phyloP scores from a whole-genome alignment of 2,888 invertebrate genomes.

The Oligia strigilis region DNA sequence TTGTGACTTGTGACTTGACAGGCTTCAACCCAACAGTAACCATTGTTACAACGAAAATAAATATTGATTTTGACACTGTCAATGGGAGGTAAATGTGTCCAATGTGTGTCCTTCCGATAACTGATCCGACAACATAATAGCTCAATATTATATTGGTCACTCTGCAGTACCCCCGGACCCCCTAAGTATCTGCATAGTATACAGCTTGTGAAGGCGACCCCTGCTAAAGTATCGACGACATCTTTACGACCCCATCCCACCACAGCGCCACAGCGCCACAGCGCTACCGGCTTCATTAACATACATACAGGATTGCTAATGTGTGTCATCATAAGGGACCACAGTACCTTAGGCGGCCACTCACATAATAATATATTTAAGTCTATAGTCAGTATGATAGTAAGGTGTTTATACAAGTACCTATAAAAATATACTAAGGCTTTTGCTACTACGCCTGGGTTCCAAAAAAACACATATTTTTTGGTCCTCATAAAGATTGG shows the following conservation, averaged over 20 bases:
- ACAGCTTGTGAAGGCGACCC: background rate
- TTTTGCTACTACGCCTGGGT: background rate
- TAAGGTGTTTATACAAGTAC: no score
- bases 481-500: background rate
- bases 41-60: background rate
- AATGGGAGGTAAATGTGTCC: background rate
- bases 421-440: background rate
- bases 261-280: background rate
- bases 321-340: background rate
- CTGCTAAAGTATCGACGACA: background rate
- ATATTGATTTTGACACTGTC: background rate
- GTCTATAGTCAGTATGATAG: no score
- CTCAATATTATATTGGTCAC: background rate
- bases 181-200: background rate
- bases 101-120: background rate
- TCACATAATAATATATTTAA: background rate
- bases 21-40: background rate
- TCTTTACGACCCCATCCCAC: background rate
- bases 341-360: background rate
- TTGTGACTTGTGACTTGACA: background rate
- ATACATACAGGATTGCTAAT: conserved; percentile 12
- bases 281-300: background rate
- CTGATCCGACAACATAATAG: background rate
- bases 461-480: background rate
- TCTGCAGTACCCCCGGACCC: no score